Evolutionary conservation across 1,140 invertebrate species (phyloP), one percentile per base, ranked within the genome.

Genomic region (Caligus rogercresseyi): DNA sequence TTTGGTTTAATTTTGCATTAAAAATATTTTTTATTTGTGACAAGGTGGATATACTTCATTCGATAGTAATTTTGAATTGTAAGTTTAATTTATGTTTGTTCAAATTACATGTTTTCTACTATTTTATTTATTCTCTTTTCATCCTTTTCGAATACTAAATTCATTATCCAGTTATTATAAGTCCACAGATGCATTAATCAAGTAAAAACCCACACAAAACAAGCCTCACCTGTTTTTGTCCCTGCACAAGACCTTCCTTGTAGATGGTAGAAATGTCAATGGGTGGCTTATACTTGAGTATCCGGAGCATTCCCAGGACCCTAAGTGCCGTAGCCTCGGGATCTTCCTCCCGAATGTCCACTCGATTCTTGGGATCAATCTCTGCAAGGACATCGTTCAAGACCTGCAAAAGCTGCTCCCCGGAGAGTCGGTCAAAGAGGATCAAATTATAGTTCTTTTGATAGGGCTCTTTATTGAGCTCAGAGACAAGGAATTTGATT

Each of bases 361-460:
- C 67, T 68, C 77, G 79, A 63, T 75, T 73, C 62, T 78, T 78
- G 56, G 74, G 69, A 68, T 85, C 82, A 71, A 86, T 78, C 68
- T 80, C 78, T 13, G 77, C 73, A 63, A 85, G 73, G 0, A 85
- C 77, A 75, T 84, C 80, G 67, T 77, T 82, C 1, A 86, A 69
- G 63, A 83, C 72, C 74, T 90, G 86, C 54, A 89, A 70, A 54
- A 89, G 72, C 68, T 85, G 80, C 58, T 84, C 80, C 23, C 82
- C 78, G 64, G 79, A 79, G 52, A 89, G 72, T n/a, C 83, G 79
- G 75, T 89, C 87, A 74, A 89, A 89, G 64, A 83, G 84, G 67
- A 90, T 87, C 57, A 89, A 72, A 69, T 87, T 89, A 67, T 83
- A 87, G 68, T 81, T 85, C 68, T 83, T 83, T 58, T 78, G 80